Percentiles rank a stretch among this genome's conserved stretches.
Conservation (phyloP, 2,797 vertebrate species). For the Anguilla obscura region DNA sequence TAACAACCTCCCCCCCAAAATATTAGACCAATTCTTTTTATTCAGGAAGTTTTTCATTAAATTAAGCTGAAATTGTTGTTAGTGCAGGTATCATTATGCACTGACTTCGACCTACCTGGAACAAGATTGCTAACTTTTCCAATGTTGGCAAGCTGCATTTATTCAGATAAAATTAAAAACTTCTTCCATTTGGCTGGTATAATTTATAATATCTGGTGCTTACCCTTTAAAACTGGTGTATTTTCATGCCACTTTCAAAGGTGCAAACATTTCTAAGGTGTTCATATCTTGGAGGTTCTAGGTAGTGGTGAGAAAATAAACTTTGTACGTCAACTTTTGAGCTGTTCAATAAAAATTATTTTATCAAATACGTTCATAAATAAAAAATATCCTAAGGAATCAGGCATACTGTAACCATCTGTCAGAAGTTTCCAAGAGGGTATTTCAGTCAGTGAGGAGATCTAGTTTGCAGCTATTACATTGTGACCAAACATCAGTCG, state of each 20-base stretch:
- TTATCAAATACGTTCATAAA: background rate
- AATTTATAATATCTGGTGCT: too few relatives aligned
- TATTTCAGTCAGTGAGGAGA: background rate
- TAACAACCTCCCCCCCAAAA: too few relatives aligned
- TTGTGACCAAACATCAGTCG: background rate
- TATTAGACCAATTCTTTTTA: too few relatives aligned
- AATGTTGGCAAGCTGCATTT: too few relatives aligned
- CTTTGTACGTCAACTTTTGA: background rate
- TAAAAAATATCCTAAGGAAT: background rate
- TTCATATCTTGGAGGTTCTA: background rate
- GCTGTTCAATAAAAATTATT: background rate
- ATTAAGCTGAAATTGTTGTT: too few relatives aligned
- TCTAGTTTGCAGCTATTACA: background rate
- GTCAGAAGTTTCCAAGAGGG: background rate
- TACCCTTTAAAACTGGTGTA: background rate
- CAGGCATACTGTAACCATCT: background rate
- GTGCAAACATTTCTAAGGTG: background rate
- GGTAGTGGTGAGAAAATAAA: background rate
- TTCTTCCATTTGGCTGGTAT: too few relatives aligned
- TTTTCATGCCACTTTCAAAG: background rate
- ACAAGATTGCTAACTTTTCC: too few relatives aligned
- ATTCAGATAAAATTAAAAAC: too few relatives aligned
- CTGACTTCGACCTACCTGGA: too few relatives aligned
- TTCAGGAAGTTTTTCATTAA: too few relatives aligned
- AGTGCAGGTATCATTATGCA: too few relatives aligned